These are phyloP conservation scores for Melospiza georgiana DNA, from an alignment of 2,113 vertebrate species.

Conservation along the genomic window DNA sequence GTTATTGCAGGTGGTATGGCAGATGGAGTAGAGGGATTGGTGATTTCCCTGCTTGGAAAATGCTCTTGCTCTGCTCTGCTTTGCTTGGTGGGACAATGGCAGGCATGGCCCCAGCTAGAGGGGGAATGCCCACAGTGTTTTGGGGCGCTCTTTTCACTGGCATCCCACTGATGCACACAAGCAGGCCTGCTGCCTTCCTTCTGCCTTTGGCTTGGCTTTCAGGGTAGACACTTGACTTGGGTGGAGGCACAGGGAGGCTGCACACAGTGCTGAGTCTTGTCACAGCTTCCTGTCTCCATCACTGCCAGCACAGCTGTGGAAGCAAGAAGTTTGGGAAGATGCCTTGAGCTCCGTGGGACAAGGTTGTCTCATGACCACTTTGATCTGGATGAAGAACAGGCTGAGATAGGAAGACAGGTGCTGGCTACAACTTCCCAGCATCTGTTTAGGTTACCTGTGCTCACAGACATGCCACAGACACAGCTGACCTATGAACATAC, in stretches of 20 bases:
- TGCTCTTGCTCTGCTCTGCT: background rate
- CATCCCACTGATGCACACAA: background rate
- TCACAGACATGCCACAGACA: background rate
- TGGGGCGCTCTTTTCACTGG: background rate
- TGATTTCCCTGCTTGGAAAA: background rate
- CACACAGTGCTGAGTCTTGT: background rate
- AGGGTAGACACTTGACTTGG: background rate
- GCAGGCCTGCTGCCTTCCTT: background rate
- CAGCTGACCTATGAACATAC: background rate
- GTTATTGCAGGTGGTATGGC: background rate
- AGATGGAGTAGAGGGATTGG: background rate
- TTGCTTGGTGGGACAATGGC: background rate
- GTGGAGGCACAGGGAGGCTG: background rate
- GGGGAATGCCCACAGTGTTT: background rate
- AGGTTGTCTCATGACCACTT: background rate
- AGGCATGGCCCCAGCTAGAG: background rate
- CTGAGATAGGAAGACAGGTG: background rate
- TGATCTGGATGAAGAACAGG: background rate
- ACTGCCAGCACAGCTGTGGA: background rate
- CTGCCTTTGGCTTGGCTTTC: background rate
- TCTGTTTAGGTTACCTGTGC: background rate
- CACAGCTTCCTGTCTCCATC: background rate
- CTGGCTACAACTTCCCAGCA: background rate
- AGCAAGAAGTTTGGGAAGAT: background rate
- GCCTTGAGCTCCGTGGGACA: background rate